Base-by-base conservation (phyloP, 2,797 vertebrate species). In the Tadarida brasiliensis region DNA sequence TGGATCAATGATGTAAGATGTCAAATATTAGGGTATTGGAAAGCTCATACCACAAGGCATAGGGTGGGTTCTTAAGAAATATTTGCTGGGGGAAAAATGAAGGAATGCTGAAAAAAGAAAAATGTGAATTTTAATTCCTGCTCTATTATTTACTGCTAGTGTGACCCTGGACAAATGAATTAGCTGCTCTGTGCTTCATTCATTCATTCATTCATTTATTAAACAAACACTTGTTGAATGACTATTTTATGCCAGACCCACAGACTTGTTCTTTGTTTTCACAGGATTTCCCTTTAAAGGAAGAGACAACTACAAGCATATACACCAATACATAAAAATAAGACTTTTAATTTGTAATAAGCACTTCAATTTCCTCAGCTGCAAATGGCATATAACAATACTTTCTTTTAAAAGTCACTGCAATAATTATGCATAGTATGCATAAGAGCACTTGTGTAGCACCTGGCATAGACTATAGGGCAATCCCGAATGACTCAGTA, bases 301-400 rank as follows among this genome's bases (percentile, higher is more conserved):
- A 33, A 80, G 22, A 65, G 1, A 63, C 2, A 74, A 57, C n/a
- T 63, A 57, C 3, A 87, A 93, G 22, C 4, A 81, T n/a, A 2
- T 63, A 76, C 87, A 87, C 3, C 83, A 78, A 87, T 33, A 65
- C 28, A 47, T 78, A 67, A 73, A 71, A 86, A 78, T n/a, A 86
- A 91, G 39, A 71, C 87, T 84, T 91, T 93, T 22, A 85, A 10
- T 76, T 81, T 93, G 47, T 71, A n/a, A 61, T 87, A 78, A 67
- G 16, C 57, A 56, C 5, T 24, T 49, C 17, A 80, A 19, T 84
- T 93, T 22, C 57, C 56, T 91, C 57, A 78, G 59, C 63, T 86
- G 20, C 26, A 91, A 67, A 26, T 49, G 20, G 4, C 67, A 89
- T 73, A 81, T 82, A 91, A 26, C 2, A 78, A 76, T 49, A 65